phyloP scores from a whole-genome alignment of 1,140 invertebrate species.

The Pseudomyrmex sp. region DNA sequence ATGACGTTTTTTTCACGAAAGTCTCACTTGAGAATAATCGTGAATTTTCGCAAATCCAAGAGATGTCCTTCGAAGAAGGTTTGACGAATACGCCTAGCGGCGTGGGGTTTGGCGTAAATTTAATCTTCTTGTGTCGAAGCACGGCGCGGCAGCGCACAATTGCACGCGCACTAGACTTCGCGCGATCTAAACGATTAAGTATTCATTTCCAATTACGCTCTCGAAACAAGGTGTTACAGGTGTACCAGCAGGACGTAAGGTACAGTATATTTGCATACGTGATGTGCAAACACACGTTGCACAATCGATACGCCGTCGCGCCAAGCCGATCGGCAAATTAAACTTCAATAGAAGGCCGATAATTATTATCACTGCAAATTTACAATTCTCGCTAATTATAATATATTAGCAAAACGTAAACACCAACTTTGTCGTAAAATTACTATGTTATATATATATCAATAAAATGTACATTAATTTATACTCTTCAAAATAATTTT shows the following conservation, averaged over 20 bases:
- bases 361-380: neutral
- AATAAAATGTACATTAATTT: too few species aligned
- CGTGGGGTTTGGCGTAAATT: slow-evolving; percentile 39
- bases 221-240: slow-evolving; percentile 41
- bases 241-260: neutral
- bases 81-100: too few species aligned
- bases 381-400: neutral
- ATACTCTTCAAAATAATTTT: too few species aligned
- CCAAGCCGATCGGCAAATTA: slow-evolving; percentile 35
- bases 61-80: neutral
- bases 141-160: neutral
- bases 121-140: slow-evolving; percentile 44
- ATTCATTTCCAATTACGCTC: slow-evolving; percentile 63
- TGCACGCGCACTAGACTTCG: neutral
- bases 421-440: neutral
- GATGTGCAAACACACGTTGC: neutral
- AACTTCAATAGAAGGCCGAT: neutral
- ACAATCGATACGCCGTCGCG: neutral
- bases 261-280: slow-evolving; percentile 20
- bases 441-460: neutral
- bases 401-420: too few species aligned
- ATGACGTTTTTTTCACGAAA: neutral
- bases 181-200: slow-evolving; percentile 53
- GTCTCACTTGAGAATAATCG: slow-evolving; percentile 5
- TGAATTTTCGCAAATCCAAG: neutral